These are phyloP conservation scores for Drosophila neonasuta DNA, from an alignment of 2,888 invertebrate species.

Conservation along the genomic window DNA sequence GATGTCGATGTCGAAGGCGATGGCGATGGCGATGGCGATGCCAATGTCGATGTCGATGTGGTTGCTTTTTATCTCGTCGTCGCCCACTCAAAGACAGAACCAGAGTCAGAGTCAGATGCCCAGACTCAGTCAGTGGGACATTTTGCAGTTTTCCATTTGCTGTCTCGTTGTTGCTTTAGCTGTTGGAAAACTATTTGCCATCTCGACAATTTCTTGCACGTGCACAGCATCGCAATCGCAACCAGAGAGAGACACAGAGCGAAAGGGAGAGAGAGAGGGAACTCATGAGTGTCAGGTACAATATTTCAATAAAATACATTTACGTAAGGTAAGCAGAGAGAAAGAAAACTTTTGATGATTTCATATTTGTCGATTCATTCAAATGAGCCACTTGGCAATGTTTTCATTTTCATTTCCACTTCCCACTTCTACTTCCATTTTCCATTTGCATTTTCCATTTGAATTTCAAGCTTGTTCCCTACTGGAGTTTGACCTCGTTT, in stretches of 20 bases:
- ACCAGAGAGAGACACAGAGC: not conserved
- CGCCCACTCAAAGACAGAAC: slow-evolving; percentile 8
- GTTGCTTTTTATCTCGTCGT: slow-evolving; percentile 18
- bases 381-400: slow-evolving; percentile 28
- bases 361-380: slow-evolving; percentile 64
- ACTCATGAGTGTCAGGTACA: slow-evolving; percentile 58
- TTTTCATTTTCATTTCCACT: slow-evolving; percentile 7
- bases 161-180: slow-evolving; percentile 55
- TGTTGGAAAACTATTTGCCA: slow-evolving; percentile 76
- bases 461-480: not conserved
- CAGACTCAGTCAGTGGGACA: slow-evolving; percentile 67
- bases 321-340: slow-evolving; percentile 37
- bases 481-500: slow-evolving; percentile 14
- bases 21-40: not conserved
- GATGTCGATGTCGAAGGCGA: not conserved
- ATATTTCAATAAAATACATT: slow-evolving; percentile 75
- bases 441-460: slow-evolving; percentile 1
- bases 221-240: slow-evolving; percentile 66
- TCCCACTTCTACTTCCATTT: not conserved
- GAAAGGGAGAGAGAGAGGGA: slow-evolving; percentile 2
- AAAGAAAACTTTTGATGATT: slow-evolving; percentile 64
- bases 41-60: not conserved
- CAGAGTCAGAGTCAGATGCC: slow-evolving; percentile 36
- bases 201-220: slow-evolving; percentile 77
- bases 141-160: slow-evolving; percentile 72